These are phyloP conservation scores for Todus mexicanus DNA, from an alignment of 2,797 vertebrate species.

Conservation along the genomic window DNA sequence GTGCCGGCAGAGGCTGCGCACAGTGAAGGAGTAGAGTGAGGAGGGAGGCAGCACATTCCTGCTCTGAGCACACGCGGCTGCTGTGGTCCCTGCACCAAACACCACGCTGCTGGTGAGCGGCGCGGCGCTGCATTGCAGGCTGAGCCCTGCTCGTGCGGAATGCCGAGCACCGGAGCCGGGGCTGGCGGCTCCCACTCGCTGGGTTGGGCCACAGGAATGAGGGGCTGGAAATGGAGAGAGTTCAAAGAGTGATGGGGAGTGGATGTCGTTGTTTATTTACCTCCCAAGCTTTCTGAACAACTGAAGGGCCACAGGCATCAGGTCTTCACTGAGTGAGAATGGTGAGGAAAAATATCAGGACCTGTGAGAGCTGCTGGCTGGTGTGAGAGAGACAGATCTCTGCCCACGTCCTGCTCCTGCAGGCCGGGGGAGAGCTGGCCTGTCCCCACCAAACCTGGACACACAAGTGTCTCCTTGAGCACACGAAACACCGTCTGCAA, in stretches of 20 bases:
- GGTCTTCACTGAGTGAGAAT: not conserved
- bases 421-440: not conserved
- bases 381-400: no score
- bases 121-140: slow-evolving; percentile 48
- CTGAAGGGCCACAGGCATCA: not conserved
- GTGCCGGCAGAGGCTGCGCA: not conserved
- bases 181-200: not conserved
- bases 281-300: not conserved
- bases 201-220: fast-evolving
- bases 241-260: not conserved
- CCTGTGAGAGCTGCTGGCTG: not conserved
- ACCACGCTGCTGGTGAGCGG: not conserved
- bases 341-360: not conserved
- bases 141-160: not conserved
- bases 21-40: not conserved
- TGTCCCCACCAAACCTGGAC: not conserved
- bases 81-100: slow-evolving; percentile 29
- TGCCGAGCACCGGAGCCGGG: not conserved
- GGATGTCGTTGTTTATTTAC: not conserved
- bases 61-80: not conserved
- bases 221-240: not conserved
- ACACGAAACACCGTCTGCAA: not conserved
- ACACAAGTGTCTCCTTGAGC: not conserved
- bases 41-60: not conserved
- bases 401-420: not conserved